phyloP scores from a whole-genome alignment of 2,113 vertebrate species.

The Genyomyrus donnyi region DNA sequence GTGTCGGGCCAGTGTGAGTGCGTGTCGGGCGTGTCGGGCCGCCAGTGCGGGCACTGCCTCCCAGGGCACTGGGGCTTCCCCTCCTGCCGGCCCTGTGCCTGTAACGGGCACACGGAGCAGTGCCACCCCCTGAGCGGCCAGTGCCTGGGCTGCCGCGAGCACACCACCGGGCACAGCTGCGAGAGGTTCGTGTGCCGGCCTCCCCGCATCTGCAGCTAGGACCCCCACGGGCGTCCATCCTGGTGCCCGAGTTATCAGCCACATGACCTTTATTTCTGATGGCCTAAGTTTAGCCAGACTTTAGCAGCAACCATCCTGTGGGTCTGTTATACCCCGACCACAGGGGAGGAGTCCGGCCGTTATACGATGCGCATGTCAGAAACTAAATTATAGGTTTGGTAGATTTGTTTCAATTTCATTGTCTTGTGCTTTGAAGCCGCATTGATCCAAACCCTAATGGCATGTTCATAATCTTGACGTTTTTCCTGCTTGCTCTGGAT shows the following conservation, averaged over 20 bases:
- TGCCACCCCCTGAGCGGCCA: slow-evolving; percentile 70
- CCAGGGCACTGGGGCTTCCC: slow-evolving; percentile 91
- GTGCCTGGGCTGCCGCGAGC: slow-evolving; percentile 75
- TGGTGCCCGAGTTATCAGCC: neutral
- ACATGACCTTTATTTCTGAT: neutral
- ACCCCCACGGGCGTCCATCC: neutral
- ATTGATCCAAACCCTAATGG: neutral
- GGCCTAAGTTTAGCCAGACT: neutral
- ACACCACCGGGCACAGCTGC: slow-evolving; percentile 74
- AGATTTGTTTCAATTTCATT: neutral
- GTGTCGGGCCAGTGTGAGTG: slow-evolving; percentile 83
- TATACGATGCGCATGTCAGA: neutral
- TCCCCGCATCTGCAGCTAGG: neutral
- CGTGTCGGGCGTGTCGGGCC: slow-evolving; percentile 66
- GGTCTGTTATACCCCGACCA: neutral
- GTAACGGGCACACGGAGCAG: slow-evolving; percentile 76
- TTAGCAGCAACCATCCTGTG: no score
- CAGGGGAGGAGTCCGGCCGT: neutral
- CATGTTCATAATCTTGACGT: neutral
- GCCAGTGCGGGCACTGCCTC: slow-evolving; percentile 82
- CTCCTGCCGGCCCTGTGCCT: slow-evolving; percentile 76
- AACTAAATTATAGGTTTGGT: neutral
- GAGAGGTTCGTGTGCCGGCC: slow-evolving; percentile 65
- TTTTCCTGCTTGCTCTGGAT: neutral
- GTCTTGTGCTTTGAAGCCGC: neutral